A percentile compares a stretch with the other conserved stretches of the same genome.
Conservation (phyloP, 2,888 invertebrate species). For the Ennomos quercinarius region DNA sequence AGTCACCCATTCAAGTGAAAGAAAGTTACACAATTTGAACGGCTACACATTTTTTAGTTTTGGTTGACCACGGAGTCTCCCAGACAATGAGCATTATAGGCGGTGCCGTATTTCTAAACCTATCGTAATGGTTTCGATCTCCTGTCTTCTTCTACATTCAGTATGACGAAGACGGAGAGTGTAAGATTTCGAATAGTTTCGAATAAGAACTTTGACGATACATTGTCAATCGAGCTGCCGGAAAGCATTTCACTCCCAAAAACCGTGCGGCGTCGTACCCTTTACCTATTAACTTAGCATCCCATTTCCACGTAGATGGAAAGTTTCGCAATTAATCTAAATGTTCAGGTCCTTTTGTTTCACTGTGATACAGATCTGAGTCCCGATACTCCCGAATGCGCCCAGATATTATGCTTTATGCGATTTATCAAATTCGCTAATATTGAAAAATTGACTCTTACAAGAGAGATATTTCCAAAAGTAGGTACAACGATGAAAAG, state of each 20-base stretch:
- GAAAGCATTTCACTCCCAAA: constrained; percentile 7
- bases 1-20: no score
- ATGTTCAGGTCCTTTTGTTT: constrained; percentile 20
- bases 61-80: no score
- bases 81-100: no score
- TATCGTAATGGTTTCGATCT: no score
- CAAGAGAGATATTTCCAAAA: no score
- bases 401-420: constrained; percentile 9
- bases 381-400: constrained; percentile 7
- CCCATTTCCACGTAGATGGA: constrained; percentile 20
- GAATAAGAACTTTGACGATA: no score
- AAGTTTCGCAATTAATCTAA: constrained; percentile 31
- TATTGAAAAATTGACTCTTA: no score
- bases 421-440: constrained; percentile 14
- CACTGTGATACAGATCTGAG: constrained; percentile 20
- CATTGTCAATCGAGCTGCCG: neutral
- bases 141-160: no score
- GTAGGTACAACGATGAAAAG: no score
- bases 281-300: constrained; percentile 15
- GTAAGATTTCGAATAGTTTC: neutral
- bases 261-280: neutral
- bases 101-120: no score
- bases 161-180: neutral
- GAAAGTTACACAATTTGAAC: no score
- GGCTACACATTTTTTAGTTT: no score